Evolutionary conservation across 1,140 invertebrate species (phyloP).

Genomic region (Bombus pascuorum): DNA sequence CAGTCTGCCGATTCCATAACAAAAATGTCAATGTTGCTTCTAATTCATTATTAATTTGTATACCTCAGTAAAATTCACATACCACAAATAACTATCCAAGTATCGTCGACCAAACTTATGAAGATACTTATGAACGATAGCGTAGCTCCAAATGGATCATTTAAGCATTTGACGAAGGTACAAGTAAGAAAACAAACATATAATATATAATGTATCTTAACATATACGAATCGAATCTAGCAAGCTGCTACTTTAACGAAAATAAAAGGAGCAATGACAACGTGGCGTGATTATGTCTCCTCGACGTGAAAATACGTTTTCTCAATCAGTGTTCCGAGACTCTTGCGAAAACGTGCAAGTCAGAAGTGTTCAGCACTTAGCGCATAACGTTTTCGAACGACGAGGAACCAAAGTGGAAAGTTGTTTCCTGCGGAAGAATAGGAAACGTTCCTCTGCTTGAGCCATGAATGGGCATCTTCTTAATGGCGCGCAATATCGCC

Average conservation of each 20-base stretch:
- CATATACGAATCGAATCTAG: not conserved
- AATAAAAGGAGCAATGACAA: not conserved
- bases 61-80: not conserved
- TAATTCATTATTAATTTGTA: not conserved
- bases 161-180: not conserved
- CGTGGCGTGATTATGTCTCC: not conserved
- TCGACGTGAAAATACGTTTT: not conserved
- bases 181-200: not conserved
- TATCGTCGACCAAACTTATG: not conserved
- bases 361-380: not conserved
- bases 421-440: not conserved
- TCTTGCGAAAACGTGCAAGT: not conserved
- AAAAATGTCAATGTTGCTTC: not conserved
- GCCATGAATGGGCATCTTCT: not conserved
- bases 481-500: slow-evolving; percentile 17
- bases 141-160: no score
- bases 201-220: not conserved
- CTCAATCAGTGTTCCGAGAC: no score
- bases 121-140: not conserved
- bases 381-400: not conserved
- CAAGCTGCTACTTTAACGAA: not conserved
- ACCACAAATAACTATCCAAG: not conserved
- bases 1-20: no score
- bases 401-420: slow-evolving; percentile 1
- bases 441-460: not conserved